A percentile compares a stretch with the other conserved stretches of the same genome.
Conservation (phyloP, 2,113 vertebrate species). For the Engystomops pustulosus region DNA sequence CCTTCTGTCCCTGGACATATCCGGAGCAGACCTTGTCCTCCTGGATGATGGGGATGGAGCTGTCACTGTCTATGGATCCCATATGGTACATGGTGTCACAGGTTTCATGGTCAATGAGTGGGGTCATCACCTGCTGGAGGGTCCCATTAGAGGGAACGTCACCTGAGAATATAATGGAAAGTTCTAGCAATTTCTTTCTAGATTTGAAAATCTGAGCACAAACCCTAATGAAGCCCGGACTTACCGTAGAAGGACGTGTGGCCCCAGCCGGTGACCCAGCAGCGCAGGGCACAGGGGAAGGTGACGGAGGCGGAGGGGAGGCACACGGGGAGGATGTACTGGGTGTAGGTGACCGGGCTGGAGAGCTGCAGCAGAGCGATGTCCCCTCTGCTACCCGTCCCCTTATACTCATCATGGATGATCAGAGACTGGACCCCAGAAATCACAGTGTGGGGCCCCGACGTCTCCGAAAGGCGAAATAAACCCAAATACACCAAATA, state of each 20-base stretch:
- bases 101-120: constrained; percentile 23
- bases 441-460: constrained; percentile 58
- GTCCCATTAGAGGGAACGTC: neutral
- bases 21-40: constrained; percentile 69
- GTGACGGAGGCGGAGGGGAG: constrained; percentile 75
- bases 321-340: constrained; percentile 81
- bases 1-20: constrained; percentile 44
- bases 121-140: constrained; percentile 24
- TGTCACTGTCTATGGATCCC: constrained; percentile 44
- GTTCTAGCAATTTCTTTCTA: too few species aligned
- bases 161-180: neutral
- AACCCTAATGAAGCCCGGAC: too few species aligned
- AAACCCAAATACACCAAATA: constrained; percentile 81
- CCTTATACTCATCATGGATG: constrained; percentile 84
- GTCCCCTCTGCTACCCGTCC: constrained; percentile 84
- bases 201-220: too few species aligned
- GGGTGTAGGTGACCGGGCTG: constrained; percentile 74
- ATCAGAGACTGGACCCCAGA: constrained; percentile 76
- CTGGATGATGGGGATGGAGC: constrained; percentile 55
- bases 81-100: constrained; percentile 61
- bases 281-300: constrained; percentile 78
- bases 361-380: constrained; percentile 65
- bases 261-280: constrained; percentile 96
- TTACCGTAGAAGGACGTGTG: constrained; percentile 81
- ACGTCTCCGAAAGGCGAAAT: constrained; percentile 74